Evolutionary conservation across 2,888 invertebrate species (phyloP), one percentile per base, ranked within the genome.

Genomic region (Hecatera dysodea): DNA sequence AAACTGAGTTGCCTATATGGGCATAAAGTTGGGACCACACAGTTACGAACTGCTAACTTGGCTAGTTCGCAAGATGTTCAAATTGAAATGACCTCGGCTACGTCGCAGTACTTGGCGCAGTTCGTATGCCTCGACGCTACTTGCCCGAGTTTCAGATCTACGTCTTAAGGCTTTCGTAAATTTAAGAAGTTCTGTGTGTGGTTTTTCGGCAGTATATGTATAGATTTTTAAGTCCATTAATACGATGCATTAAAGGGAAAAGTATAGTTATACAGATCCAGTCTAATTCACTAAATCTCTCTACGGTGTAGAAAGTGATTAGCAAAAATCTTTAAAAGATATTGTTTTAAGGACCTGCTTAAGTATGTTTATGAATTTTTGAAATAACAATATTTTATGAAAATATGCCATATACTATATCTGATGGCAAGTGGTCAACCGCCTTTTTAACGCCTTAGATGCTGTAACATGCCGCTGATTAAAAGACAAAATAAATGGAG

Each of bases 21-120:
- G 76, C 67, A 72, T 70, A 70, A 81, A 86, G 77, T 80, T 82
- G 63, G 64, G 39, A 66, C 78, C 73, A 71, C 67, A 68, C 81
- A 76, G 82, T 82, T 75, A 61, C 69, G 73, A 81, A 81, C 81
- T 73, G 78, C 71, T 79, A 82, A 80, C 72, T 83, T 78, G 67
- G 70, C 69, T 77, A 84, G 83, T 86, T 86, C 69, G 66, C 76
- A 73, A 81, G 83, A 81, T 80, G 86, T 72, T 83, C 72, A 71
- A 83, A 83, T 86, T 77, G 75, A 75, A 87, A 85, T 85, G 88
- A 86, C 83, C 84, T 81, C 83, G 71, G 81, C 73, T 72, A 80
- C 81, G 80, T 72, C 73, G 69, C 75, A 81, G 71, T 81, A 80
- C 80, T 86, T 86, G 79, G 76, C 81, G 69, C 56, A 62, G 69